Evolutionary conservation across 2,113 vertebrate genomes (phyloP), one percentile per base, ranked within the genome.

Genomic region (Gobius niger): DNA sequence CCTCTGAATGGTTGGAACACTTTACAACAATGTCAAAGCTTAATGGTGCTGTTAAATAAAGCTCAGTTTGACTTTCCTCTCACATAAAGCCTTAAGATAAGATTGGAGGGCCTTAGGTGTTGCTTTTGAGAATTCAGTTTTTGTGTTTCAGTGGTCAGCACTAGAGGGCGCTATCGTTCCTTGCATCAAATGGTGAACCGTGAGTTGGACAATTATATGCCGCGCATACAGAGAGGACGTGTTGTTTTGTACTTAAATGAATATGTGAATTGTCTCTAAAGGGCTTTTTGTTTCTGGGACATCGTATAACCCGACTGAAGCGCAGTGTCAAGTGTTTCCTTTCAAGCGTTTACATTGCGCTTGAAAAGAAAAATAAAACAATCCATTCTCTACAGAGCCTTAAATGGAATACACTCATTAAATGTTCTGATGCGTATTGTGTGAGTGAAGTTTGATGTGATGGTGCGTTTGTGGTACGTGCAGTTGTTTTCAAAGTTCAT

Each of bases 121-220:
- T 7, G 24, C 24, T 34, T 34, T 34, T 34, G 3, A 34, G 24
- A 34, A 34, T 34, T 34, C 3, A 1, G 24, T 34, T 18, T 46
- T 4, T 41, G 7, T 42, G 1, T 76, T 56, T 18, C 44, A 13
- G 19, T 51, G 67, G 76, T 7, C 19, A 69, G 74, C 90, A 77
- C 65, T 72, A 92, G 91, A 77, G 76, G 88, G 87, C 24, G 81
- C 68, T 68, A 67, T 9, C 42, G 15, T 4, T 51, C 46, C 14
- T 67, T 42, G 64, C n/a, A 44, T 63, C 52, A 4, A 54, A 50
- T 34, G 24, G 24, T 34, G 24, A 34, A 34, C 24, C 24, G 5
- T 34, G 24, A 4, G 24, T 34, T 34, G 24, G 24, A 34, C 24
- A 34, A 34, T 34, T 4, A 34, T 34, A 34, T 34, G 2, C 3